Conservation (phyloP, 2,888 invertebrate genomes). For the Poecilus cupreus region DNA sequence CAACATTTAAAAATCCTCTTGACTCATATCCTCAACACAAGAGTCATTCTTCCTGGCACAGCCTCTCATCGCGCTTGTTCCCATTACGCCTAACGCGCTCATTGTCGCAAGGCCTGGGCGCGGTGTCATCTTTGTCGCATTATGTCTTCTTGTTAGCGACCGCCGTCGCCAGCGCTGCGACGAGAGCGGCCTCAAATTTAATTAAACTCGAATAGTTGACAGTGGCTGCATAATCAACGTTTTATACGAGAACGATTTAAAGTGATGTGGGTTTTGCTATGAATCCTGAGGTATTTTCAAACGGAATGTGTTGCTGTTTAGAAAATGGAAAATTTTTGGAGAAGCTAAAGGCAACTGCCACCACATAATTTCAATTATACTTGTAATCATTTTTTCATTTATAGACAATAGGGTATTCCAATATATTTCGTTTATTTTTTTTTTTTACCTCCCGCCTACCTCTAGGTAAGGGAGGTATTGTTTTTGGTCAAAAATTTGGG, state of each 20-base stretch:
- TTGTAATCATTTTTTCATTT: too few relatives aligned
- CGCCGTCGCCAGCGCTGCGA: slow-evolving; percentile 49
- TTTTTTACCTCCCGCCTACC: too few relatives aligned
- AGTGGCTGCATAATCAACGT: slow-evolving; percentile 61
- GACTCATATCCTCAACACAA: background rate
- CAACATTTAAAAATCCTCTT: slow-evolving; percentile 8
- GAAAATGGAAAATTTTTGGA: too few relatives aligned
- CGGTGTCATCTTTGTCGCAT: slow-evolving; percentile 57
- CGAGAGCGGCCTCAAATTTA: slow-evolving; percentile 60
- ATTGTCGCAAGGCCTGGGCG: slow-evolving; percentile 9
- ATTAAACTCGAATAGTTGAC: slow-evolving; percentile 62
- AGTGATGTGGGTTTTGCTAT: slow-evolving; percentile 44
- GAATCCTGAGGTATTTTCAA: too few relatives aligned
- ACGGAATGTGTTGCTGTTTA: too few relatives aligned
- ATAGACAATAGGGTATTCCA: too few relatives aligned
- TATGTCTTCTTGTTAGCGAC: slow-evolving; percentile 49
- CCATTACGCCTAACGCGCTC: slow-evolving; percentile 35
- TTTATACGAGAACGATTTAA: slow-evolving; percentile 57
- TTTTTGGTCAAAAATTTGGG: too few relatives aligned
- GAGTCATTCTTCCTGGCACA: background rate
- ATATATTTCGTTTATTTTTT: too few relatives aligned
- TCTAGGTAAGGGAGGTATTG: too few relatives aligned
- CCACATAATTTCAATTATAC: too few relatives aligned
- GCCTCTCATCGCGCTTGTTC: background rate
- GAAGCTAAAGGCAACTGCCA: too few relatives aligned